Conservation (phyloP, 1,140 invertebrate genomes). For the Lepidostoma basale region DNA sequence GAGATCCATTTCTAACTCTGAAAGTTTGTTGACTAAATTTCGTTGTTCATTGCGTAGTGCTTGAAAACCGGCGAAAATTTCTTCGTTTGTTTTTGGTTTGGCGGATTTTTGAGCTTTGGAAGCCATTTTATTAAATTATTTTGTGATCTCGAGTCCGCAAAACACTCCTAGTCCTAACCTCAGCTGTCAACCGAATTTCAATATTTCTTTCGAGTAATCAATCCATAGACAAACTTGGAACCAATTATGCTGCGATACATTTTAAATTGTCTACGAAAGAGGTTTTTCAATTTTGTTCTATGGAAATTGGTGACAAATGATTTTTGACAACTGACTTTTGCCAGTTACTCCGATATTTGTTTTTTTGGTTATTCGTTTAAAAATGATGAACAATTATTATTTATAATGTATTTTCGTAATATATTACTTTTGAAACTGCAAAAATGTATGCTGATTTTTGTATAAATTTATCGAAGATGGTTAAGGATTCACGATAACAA, state of each 20-base stretch:
- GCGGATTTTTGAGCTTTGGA: conserved; percentile 46
- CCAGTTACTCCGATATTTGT: too few species aligned
- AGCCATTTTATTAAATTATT: conserved; percentile 28
- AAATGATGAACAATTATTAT: too few species aligned
- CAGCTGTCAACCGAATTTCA: conserved; percentile 6
- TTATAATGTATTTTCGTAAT: too few species aligned
- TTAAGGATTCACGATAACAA: too few species aligned
- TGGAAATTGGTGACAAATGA: background rate
- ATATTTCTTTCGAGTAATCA: background rate
- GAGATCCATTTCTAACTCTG: conserved; percentile 90
- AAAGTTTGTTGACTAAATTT: conserved; percentile 81
- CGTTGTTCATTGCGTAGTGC: conserved; percentile 85
- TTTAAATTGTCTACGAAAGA: too few species aligned
- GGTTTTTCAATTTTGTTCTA: background rate
- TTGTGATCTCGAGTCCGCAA: background rate
- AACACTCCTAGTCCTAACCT: conserved; percentile 8
- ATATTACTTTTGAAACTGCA: too few species aligned
- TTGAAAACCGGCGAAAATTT: conserved; percentile 87
- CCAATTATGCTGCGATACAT: too few species aligned
- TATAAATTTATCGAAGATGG: too few species aligned
- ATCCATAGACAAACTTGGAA: background rate
- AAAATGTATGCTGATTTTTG: too few species aligned
- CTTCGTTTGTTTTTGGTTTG: conserved; percentile 69
- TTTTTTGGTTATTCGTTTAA: too few species aligned
- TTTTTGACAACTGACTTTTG: background rate